Evolutionary conservation across 2,888 invertebrate genomes (phyloP).

Genomic region (Stenodera caucasica): DNA sequence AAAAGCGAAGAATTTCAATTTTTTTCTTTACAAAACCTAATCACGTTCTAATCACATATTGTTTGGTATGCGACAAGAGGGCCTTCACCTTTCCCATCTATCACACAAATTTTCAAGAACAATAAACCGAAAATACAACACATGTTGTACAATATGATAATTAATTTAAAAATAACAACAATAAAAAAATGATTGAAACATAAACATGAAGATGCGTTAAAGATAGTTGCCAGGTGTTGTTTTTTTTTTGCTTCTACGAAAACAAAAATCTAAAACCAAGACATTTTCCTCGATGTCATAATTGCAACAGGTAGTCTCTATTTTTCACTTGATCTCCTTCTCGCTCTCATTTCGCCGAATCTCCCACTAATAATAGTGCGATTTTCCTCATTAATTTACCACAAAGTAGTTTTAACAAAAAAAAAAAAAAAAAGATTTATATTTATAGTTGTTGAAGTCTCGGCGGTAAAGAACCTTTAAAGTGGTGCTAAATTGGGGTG

Average conservation of each 20-base stretch:
- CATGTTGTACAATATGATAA: background rate
- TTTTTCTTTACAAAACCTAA: background rate
- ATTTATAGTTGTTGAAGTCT: no score
- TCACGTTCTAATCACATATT: background rate
- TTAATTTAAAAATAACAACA: background rate
- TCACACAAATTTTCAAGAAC: background rate
- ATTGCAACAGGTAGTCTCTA: background rate
- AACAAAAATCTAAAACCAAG: no score
- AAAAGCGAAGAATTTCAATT: no score
- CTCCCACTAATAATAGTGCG: background rate
- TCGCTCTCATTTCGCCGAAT: background rate
- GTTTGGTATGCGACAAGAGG: background rate
- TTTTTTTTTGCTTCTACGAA: no score
- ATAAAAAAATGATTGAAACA: background rate
- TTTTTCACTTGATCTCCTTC: no score
- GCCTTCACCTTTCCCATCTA: constrained; percentile 2
- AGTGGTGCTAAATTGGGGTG: background rate
- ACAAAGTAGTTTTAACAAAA: no score
- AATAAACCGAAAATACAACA: background rate
- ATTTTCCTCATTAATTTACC: background rate
- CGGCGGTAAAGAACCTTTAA: background rate
- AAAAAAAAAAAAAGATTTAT: no score
- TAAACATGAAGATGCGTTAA: background rate
- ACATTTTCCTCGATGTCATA: background rate
- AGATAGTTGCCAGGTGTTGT: background rate